Base-by-base conservation (phyloP, 2,113 vertebrate species). In the Hiodon tergisus region DNA sequence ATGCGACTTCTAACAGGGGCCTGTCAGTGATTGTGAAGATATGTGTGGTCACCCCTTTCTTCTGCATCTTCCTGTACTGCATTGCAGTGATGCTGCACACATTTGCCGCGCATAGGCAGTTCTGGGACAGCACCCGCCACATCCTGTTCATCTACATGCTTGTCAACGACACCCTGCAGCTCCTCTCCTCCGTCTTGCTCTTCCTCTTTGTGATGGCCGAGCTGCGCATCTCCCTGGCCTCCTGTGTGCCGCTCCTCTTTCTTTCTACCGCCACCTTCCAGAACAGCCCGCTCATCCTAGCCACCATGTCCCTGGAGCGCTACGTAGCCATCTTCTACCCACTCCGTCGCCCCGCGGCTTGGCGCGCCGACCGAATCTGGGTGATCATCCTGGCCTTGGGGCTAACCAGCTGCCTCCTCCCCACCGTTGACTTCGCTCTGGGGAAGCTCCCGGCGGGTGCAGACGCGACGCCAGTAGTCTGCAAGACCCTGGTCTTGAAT, bases 61-160 rank as follows among this genome's bases (percentile, higher is more conserved):
- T 89, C 76, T 79, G 83, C 11, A 2, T 85, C 77, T 91, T 91
- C 82, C 75, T 91, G 71, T 88, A 13, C 81, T 89, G 81, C 73
- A 85, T 89, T 8, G 51, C 55, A 1, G 51, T 90, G 71, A 89
- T 89, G 83, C 78, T 93, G 57, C 82, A 86, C 81, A 86, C 86
- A 54, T 89, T 90, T 72, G 85, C 81, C 2, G 87, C 88, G 51
- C 82, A 88, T 72, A 80, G 86, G 17, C 87, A 88, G 70, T 88
- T 90, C 74, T 76, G 89, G 75, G 88, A 91, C 47, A 88, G 76
- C 8, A 72, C 90, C 0, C 90, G 90, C 6, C 91, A 93, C 65
- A 73, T 91, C 71, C 84, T 93, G 72, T 93, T 91, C 65, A 78
- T 85, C 69, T 88, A 83, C 81, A 92, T 92, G 89, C 81, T 93